Evolutionary conservation across 1,140 invertebrate genomes (phyloP), one percentile per base, ranked within the genome.

Genomic region (Drosophila ogumai): DNA sequence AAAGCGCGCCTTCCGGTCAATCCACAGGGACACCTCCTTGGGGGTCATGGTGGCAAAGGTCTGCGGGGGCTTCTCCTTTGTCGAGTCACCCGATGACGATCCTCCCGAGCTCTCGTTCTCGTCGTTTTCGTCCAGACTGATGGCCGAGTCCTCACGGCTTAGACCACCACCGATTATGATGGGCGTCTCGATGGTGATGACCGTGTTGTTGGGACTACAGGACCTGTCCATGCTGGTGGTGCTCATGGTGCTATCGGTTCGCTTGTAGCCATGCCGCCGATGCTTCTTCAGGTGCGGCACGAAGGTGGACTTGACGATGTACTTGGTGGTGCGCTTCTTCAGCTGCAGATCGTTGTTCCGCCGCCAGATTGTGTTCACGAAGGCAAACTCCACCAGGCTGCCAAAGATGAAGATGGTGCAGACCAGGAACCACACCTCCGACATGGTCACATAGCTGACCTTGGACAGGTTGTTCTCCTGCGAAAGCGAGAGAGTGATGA

Each of bases 371-470:
- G 96, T 97, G 88, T 98, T 98, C 3, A 98, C 97, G 72, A 97
- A 96, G n/a, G 97, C 97, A 86, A 98, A 98, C 84, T 98, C 97
- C 1, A 98, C 96, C 85, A 98, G 94, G 3, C 96, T 96, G n/a
- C 96, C 95, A 82, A 98, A 98, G 47, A 98, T 96, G 82, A 98
- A 97, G 67, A 95, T 94, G 1, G 95, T 96, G 86, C 97, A 97
- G 0, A 95, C 96, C 12, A 97, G 93, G 84, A 97, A 97, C 96
- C 97, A 97, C 61, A 97, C 96, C 92, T 98, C 96, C 61, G 97
- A 96, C 2, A 97, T 96, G 93, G 97, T 97, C 22, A 98, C 96
- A 79, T 98, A 98, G 10, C 97, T 97, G 1, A 97, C 96, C 92
- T 97, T 97, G 0, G 96, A 97, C 28, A 97, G 92, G 13, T 96